Base-by-base conservation (phyloP, 2,797 vertebrate species). In the Diglossa cyanea region DNA sequence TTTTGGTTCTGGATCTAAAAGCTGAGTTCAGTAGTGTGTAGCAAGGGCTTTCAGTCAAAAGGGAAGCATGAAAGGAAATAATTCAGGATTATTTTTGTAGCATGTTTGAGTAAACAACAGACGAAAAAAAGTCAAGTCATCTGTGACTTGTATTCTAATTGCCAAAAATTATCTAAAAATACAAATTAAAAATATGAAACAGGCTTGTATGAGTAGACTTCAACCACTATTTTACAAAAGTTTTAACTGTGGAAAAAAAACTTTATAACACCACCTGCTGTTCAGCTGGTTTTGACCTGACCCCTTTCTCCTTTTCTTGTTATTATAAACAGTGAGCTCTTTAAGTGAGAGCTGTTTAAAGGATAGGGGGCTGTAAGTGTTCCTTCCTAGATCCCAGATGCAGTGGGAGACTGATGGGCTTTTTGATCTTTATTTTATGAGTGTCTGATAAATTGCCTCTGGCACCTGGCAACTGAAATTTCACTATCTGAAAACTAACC, bases 311-410 rank as follows among this genome's bases (percentile, higher is more conserved):
- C 97, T 98, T 97, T 97, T 96, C 97, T 97, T 98, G 98, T 98
- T 98, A 98, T 98, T 98, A 98, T 98, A 98, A 98, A 98, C 98
- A 98, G 96, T 94, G 94, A 97, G 97, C 97, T 98, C 98, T 98
- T 98, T 98, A 98, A 98, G 98, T 98, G 97, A 96, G 97, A 97
- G 97, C 98, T 98, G 98, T 98, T 98, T 98, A 98, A 98, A 98
- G 97, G 97, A 97, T 88, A 70, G 92, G 95, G 94, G 96, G 88
- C 94, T 93, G 79, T 97, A 98, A 98, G 98, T 98, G 98, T 98
- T 98, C 96, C 96, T 98, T 98, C 97, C 97, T 97, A 95, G 96
- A 97, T 97, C 97, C 97, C 98, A 98, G 98, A 98, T 98, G 98
- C 97, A 96, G 68, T 74, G 95, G 94, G 97, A 97, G 97, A 97